phyloP scores from a whole-genome alignment of 2,113 vertebrate species.

The Romanogobio albipinnatus region DNA sequence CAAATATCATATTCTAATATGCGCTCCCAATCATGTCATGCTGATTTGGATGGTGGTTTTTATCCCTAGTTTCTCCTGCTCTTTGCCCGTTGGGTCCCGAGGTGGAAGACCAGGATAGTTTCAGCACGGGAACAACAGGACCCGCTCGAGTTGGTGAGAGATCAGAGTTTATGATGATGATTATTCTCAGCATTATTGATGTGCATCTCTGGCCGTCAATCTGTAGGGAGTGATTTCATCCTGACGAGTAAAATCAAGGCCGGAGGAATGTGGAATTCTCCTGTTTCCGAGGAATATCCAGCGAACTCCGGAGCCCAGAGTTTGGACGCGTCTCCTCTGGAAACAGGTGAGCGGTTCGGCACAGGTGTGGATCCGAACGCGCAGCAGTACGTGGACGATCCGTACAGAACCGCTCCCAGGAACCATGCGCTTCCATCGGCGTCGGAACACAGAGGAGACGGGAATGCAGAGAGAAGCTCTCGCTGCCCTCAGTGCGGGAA shows the following conservation, averaged over 20 bases:
- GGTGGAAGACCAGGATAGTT: conserved; percentile 11
- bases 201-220: background rate
- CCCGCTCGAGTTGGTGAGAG: background rate
- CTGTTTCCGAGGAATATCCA: conserved; percentile 24
- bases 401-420: background rate
- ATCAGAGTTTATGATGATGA: too few species aligned
- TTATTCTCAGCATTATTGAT: too few species aligned
- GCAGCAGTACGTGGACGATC: conserved; percentile 14
- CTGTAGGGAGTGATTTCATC: conserved; percentile 12
- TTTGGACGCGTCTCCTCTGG: conserved; percentile 23
- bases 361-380: background rate
- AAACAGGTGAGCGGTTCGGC: conserved; percentile 14
- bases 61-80: conserved; percentile 4
- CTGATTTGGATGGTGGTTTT: background rate
- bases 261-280: conserved; percentile 40
- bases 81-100: background rate
- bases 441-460: conserved; percentile 32
- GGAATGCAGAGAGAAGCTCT: conserved; percentile 47
- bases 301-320: background rate
- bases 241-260: conserved; percentile 34
- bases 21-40: background rate
- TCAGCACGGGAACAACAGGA: background rate
- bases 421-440: background rate
- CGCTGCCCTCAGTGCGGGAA: conserved; percentile 57
- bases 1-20: background rate